phyloP scores from a whole-genome alignment of 1,140 invertebrate species.

The Daktulosphaira vitifoliae region DNA sequence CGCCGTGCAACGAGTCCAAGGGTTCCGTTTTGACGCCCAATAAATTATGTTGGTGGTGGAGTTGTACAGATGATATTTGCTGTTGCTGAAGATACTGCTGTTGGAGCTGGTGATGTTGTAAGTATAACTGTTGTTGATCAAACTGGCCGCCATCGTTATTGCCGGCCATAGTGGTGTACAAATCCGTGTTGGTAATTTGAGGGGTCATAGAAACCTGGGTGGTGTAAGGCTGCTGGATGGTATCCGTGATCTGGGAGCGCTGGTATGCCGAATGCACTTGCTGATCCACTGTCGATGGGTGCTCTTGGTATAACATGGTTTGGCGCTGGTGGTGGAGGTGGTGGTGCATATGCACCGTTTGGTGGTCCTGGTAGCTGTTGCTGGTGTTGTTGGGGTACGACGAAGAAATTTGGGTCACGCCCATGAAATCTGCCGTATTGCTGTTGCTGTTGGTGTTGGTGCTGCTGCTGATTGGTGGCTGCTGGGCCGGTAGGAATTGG shows the following conservation, averaged over 20 bases:
- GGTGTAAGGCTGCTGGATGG: constrained; percentile 42
- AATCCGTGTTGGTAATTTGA: constrained; percentile 21
- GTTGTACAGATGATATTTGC: background rate
- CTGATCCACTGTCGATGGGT: constrained; percentile 2
- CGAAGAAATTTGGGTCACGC: constrained; percentile 20
- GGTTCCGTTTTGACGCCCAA: background rate
- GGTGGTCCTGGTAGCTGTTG: constrained; percentile 34
- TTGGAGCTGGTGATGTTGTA: background rate
- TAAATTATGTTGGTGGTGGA: background rate
- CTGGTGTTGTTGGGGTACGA: constrained; percentile 42
- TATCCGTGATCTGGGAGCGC: constrained; percentile 28
- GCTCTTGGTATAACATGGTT: constrained; percentile 3
- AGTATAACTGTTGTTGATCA: constrained; percentile 39
- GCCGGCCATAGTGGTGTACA: constrained; percentile 27
- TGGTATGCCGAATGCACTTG: constrained; percentile 27
- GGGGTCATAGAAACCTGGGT: constrained; percentile 40
- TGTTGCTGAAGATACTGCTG: background rate
- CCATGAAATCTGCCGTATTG: constrained; percentile 28
- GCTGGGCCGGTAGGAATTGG: constrained; percentile 35
- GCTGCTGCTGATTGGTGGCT: constrained; percentile 22
- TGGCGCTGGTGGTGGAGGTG: constrained; percentile 30
- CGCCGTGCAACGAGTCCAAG: background rate
- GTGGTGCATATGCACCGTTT: constrained; percentile 58
- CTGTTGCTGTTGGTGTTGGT: constrained; percentile 23
- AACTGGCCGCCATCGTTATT: constrained; percentile 12